These are phyloP conservation scores for Parnassius orleans DNA, from an alignment of 2,888 invertebrate species.

Conservation along the genomic window DNA sequence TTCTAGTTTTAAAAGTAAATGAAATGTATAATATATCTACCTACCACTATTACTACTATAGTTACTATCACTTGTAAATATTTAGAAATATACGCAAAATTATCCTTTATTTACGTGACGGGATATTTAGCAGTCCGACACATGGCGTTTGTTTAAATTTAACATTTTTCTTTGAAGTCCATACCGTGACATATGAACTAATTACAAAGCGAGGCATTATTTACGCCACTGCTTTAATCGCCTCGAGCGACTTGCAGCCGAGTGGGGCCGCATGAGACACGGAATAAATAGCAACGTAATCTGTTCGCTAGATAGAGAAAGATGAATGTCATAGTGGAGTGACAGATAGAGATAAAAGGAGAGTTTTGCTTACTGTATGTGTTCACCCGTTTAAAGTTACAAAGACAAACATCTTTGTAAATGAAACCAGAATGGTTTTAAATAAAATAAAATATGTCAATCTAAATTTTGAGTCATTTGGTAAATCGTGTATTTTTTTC, in stretches of 20 bases:
- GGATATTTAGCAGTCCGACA: not conserved
- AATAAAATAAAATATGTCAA: too few relatives aligned
- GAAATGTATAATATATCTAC: too few relatives aligned
- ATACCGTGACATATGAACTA: constrained; percentile 36
- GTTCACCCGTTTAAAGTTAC: constrained; percentile 3
- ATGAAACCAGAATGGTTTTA: too few relatives aligned
- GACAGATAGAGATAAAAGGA: constrained; percentile 26
- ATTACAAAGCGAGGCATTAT: constrained; percentile 38
- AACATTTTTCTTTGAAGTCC: constrained; percentile 34
- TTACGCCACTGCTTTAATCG: constrained; percentile 35
- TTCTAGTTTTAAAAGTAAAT: too few relatives aligned
- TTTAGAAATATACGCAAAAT: too few relatives aligned
- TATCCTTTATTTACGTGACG: not conserved
- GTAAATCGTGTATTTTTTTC: too few relatives aligned
- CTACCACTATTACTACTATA: too few relatives aligned
- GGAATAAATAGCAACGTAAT: constrained; percentile 24
- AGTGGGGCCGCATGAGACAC: constrained; percentile 30
- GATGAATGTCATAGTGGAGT: constrained; percentile 26
- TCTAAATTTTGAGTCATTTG: too few relatives aligned
- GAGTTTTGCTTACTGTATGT: constrained; percentile 17
- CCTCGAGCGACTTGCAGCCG: constrained; percentile 31
- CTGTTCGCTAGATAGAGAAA: constrained; percentile 24
- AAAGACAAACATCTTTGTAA: constrained; percentile 6
- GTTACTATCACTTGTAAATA: too few relatives aligned
- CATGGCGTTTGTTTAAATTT: constrained; percentile 13